Evolutionary conservation across 1,140 invertebrate genomes (phyloP), one percentile per base, ranked within the genome.

Genomic region (Lasioglossum albipes): DNA sequence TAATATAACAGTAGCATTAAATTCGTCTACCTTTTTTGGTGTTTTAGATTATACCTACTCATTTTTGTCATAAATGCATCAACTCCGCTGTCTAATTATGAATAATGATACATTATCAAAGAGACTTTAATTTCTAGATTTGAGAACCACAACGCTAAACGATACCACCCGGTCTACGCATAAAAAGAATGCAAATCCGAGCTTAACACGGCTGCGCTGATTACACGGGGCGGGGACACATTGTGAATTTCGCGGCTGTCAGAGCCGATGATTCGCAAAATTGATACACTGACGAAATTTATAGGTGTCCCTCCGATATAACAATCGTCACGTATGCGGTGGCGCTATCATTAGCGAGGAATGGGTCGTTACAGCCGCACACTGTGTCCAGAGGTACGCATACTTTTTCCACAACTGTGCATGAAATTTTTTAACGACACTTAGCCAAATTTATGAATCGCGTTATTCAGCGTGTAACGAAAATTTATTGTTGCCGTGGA

Each of bases 281-380:
- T 75, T 71, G 62, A 41, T n/a, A 64, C 41, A 31, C 52, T 18
- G 12, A 16, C 9, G 20, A 49, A 84, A 78, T 86, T 82, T 68
- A 18, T 36, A 85, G 74, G 75, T 90, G 5, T 90, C 89, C 13
- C 67, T 91, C 13, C 86, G 85, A 79, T 86, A 81, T 61, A 74
- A 87, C 62, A 79, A 84, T 67, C 67, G 79, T 7, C 91, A 92
- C 74, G 81, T 89, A 72, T 94, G 93, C 78, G 93, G 92, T 36
- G 92, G 90, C 10, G 86, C 91, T 36, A 89, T 94, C 64, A 90
- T 94, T 72, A 90, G 85, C 64, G 70, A 87, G n/a, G 74, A 87
- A 57, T 93, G 91, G 90, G 85, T 94, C 10, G 74, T 95, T 36
- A 94, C 93, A 27, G 94, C 94, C 7, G 94, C 93, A 27, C 94